A percentile compares a stretch with the other conserved stretches of the same genome.
Conservation (phyloP, 2,888 invertebrate species). For the Harpalus rufipes region DNA sequence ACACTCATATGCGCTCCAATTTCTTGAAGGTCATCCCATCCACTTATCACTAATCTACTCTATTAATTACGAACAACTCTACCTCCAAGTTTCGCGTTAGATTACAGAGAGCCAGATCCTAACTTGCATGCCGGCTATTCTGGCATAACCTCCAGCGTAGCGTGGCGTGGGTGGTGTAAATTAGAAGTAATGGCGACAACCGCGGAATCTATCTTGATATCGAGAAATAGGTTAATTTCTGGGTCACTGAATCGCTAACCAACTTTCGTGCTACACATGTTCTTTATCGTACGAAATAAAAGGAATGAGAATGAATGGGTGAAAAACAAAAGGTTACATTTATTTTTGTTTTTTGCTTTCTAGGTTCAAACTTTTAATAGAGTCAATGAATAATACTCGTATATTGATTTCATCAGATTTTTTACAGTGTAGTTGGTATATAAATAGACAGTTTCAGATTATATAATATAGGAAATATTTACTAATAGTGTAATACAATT, state of each 20-base stretch:
- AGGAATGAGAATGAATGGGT: background rate
- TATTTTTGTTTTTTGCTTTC: too few relatives aligned
- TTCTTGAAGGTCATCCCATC: background rate
- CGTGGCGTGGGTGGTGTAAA: conserved; percentile 2
- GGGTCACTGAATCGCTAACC: conserved; percentile 57
- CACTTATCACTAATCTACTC: background rate
- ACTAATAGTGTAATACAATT: too few relatives aligned
- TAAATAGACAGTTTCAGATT: too few relatives aligned
- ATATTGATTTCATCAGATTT: too few relatives aligned
- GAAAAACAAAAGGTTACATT: too few relatives aligned
- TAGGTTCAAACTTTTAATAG: too few relatives aligned
- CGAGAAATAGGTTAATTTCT: conserved; percentile 55
- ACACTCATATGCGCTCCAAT: too few relatives aligned
- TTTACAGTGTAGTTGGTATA: too few relatives aligned
- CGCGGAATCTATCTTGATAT: background rate
- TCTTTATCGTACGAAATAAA: background rate
- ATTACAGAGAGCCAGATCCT: background rate
- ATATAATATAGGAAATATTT: too few relatives aligned
- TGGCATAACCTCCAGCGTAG: background rate
- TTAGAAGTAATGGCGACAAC: background rate
- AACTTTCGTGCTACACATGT: background rate
- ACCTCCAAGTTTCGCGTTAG: background rate
- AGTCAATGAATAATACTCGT: too few relatives aligned
- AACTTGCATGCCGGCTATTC: background rate
- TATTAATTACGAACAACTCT: background rate